Percentiles rank a stretch among this genome's conserved stretches.
phyloP scores from a whole-genome alignment of 1,140 invertebrate species.

The Subanguina moxae region DNA sequence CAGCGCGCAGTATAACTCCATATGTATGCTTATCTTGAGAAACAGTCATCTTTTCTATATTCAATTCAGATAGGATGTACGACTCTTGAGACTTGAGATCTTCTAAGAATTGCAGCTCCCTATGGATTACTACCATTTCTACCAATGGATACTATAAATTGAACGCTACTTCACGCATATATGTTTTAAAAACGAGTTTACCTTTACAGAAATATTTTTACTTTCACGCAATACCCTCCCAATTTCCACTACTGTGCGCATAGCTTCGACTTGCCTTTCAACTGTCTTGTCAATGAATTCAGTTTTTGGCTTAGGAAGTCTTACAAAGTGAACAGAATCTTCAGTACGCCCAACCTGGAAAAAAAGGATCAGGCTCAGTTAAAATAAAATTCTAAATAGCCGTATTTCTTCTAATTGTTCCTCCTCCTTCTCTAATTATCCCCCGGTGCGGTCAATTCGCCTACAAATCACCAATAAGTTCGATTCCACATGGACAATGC shows the following conservation, averaged over 20 bases:
- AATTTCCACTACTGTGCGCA: constrained; percentile 92
- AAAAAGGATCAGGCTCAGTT: too few relatives aligned
- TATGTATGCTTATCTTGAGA: constrained; percentile 87
- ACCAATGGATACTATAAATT: constrained; percentile 86
- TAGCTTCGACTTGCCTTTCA: constrained; percentile 79
- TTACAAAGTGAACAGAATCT: constrained; percentile 52
- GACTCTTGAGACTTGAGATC: constrained; percentile 76
- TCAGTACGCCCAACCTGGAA: constrained; percentile 19
- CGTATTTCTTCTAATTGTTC: too few relatives aligned
- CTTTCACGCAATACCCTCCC: constrained; percentile 85
- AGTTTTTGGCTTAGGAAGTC: constrained; percentile 53
- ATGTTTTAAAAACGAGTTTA: not conserved
- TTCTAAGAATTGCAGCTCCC: constrained; percentile 73
- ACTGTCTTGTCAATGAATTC: constrained; percentile 78
- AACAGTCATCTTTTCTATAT: constrained; percentile 79
- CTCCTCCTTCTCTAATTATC: too few relatives aligned
- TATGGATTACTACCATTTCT: constrained; percentile 88
- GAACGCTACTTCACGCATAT: constrained; percentile 59
- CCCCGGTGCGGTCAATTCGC: too few relatives aligned
- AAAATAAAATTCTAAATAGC: too few relatives aligned
- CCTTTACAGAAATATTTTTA: constrained; percentile 83
- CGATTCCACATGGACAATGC: too few relatives aligned
- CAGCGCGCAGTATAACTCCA: constrained; percentile 83
- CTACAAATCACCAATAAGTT: too few relatives aligned
- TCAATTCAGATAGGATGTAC: constrained; percentile 82